Conservation (phyloP, 2,888 invertebrate genomes). For the Pimpla rufipes region DNA sequence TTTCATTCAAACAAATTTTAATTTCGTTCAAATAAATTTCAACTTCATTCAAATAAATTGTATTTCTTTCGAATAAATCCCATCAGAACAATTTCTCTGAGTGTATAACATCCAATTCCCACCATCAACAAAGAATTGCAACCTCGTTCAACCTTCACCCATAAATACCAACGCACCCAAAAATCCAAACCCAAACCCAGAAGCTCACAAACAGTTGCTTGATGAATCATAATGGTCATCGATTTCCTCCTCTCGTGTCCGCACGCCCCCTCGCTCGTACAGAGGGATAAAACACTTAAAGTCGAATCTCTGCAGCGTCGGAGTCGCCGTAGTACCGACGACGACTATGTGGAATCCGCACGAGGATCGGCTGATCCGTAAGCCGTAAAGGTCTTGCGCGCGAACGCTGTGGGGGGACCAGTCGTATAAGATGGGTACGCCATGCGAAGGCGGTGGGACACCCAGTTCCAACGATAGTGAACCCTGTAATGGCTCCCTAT, state of each 20-base stretch:
- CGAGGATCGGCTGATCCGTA: slow-evolving; percentile 64
- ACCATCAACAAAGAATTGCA: too few species aligned
- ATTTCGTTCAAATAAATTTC: too few species aligned
- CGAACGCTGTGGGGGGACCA: too few species aligned
- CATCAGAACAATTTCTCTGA: too few species aligned
- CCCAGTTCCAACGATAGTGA: slow-evolving; percentile 65
- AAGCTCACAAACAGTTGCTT: slow-evolving; percentile 36
- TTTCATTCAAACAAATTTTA: too few species aligned
- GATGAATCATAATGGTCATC: slow-evolving; percentile 62
- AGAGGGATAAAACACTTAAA: slow-evolving; percentile 43
- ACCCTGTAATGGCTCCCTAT: slow-evolving; percentile 68
- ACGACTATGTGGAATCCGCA: slow-evolving; percentile 52
- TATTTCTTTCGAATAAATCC: too few species aligned
- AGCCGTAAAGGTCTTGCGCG: slow-evolving; percentile 60
- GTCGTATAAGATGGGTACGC: slow-evolving; percentile 57
- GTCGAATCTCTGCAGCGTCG: slow-evolving; percentile 59
- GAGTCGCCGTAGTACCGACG: slow-evolving; percentile 2
- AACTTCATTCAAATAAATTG: too few species aligned
- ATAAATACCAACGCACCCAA: background rate
- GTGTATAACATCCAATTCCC: too few species aligned
- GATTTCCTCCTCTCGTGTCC: slow-evolving; percentile 36
- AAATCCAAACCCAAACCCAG: slow-evolving; percentile 17
- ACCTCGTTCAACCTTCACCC: background rate
- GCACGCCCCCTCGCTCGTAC: slow-evolving; percentile 6
- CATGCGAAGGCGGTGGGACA: slow-evolving; percentile 40